A percentile compares a stretch with the other conserved stretches of the same genome.
These are phyloP conservation scores for Chaetophractus vellerosus DNA, from an alignment of 2,797 vertebrate species.

Conservation along the genomic window DNA sequence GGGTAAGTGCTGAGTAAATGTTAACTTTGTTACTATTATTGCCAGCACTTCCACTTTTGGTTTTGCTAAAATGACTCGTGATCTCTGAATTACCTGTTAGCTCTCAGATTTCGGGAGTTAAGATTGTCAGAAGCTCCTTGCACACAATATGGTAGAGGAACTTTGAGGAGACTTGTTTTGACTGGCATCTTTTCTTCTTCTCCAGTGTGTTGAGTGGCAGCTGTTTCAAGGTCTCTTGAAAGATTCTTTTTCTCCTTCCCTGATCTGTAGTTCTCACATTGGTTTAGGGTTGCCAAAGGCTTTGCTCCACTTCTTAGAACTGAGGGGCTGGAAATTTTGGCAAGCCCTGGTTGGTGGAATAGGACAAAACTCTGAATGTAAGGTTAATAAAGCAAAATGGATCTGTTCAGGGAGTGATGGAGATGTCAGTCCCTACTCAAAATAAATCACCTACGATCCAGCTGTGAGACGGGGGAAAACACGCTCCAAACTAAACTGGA, in stretches of 20 bases:
- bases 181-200: slow-evolving; percentile 40
- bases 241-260: slow-evolving; percentile 64
- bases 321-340: slow-evolving; percentile 59
- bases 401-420: not conserved
- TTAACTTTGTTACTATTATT: not conserved
- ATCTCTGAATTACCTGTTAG: not conserved
- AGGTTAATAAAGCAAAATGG: slow-evolving; percentile 64
- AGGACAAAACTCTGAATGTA: slow-evolving; percentile 13
- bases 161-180: not conserved
- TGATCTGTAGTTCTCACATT: slow-evolving; percentile 44
- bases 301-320: not conserved
- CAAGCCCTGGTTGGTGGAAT: not conserved
- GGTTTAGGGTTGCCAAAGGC: slow-evolving; percentile 56
- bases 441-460: slow-evolving; percentile 64
- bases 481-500: slow-evolving; percentile 23
- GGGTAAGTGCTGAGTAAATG: not conserved
- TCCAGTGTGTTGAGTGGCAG: slow-evolving; percentile 59
- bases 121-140: not conserved
- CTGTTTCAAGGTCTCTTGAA: slow-evolving; percentile 84
- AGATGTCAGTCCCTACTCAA: slow-evolving; percentile 1
- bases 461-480: not conserved
- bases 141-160: not conserved
- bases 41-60: no score
- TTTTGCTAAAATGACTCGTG: not conserved
- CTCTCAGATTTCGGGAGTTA: not conserved